Conservation (phyloP, 2,888 invertebrate genomes). For the Aricia artaxerxes region DNA sequence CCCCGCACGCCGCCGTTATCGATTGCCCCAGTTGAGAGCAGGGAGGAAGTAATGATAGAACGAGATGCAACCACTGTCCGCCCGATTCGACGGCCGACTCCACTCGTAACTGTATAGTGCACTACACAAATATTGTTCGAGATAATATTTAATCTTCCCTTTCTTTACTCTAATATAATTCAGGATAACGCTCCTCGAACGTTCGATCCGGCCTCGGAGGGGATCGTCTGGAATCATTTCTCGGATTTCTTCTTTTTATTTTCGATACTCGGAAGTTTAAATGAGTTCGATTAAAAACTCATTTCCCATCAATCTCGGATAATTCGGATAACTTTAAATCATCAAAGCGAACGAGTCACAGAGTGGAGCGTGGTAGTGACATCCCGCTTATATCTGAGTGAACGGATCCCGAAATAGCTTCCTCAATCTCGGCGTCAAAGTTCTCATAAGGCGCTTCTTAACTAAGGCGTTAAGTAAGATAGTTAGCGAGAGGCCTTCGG, state of each 20-base stretch:
- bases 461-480: slow-evolving; percentile 79
- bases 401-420: slow-evolving; percentile 78
- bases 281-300: slow-evolving; percentile 25
- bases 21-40: slow-evolving; percentile 84
- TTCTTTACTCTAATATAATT: slow-evolving; percentile 57
- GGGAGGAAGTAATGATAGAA: slow-evolving; percentile 79
- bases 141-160: slow-evolving; percentile 70
- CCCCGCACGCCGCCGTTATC: slow-evolving; percentile 71
- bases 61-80: slow-evolving; percentile 77
- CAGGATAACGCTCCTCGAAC: slow-evolving; percentile 46
- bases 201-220: slow-evolving; percentile 36
- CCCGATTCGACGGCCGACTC: slow-evolving; percentile 67
- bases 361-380: slow-evolving; percentile 77
- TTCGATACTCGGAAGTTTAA: slow-evolving; percentile 20
- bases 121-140: slow-evolving; percentile 72
- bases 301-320: slow-evolving; percentile 22
- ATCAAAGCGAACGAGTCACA: slow-evolving; percentile 77
- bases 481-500: slow-evolving; percentile 76
- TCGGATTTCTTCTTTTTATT: slow-evolving; percentile 25
- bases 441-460: slow-evolving; percentile 80
- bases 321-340: slow-evolving; percentile 40
- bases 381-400: slow-evolving; percentile 77
- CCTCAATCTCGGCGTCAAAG: slow-evolving; percentile 79
- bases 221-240: slow-evolving; percentile 37
- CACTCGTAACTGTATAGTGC: slow-evolving; percentile 67